Evolutionary conservation across 1,140 invertebrate species (phyloP), one percentile per base, ranked within the genome.

Genomic region (Megalopta genalis): DNA sequence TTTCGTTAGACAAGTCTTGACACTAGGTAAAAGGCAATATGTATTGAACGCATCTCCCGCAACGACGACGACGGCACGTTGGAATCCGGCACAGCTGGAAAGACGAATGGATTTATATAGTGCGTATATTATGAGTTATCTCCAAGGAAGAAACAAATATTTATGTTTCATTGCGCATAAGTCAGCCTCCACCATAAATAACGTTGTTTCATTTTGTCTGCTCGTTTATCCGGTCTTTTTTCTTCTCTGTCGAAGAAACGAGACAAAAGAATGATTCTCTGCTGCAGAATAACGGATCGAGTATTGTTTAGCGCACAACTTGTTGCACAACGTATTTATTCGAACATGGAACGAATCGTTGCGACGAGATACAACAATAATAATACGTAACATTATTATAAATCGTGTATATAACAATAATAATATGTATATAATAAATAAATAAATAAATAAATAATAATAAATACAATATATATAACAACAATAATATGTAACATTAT

Each of bases 141-240:
- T 49, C 32, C 73, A 32, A 77, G 16, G 46, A 66, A 78, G 67
- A 76, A 78, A 78, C 68, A 75, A 71, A 71, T 68, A 65, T 71
- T 74, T 83, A 62, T 67, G 27, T 74, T 59, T 42, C 46, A 62
- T 65, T 57, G 52, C 57, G 63, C 42, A 74, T 63, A 62, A 73
- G 59, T 54, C 59, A 39, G 27, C 54, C 64, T 57, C 73, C 65
- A 42, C 54, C 76, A 66, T 81, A 88, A 88, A 87, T 88, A 89
- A 86, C 80, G 81, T 62, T 69, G 83, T 84, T 88, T 88, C 85
- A 83, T 87, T 81, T 86, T 82, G 21, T 39, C 23, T n/a, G 54
- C 8, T 66, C 54, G 8, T 57, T 52, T 54, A 54, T 37, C 9
- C 27, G 8, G 2, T 10, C 18, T 52, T 25, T 42, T 3, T 73